Evolutionary conservation across 2,888 invertebrate species (phyloP).

Genomic region (Apoda limacodes): DNA sequence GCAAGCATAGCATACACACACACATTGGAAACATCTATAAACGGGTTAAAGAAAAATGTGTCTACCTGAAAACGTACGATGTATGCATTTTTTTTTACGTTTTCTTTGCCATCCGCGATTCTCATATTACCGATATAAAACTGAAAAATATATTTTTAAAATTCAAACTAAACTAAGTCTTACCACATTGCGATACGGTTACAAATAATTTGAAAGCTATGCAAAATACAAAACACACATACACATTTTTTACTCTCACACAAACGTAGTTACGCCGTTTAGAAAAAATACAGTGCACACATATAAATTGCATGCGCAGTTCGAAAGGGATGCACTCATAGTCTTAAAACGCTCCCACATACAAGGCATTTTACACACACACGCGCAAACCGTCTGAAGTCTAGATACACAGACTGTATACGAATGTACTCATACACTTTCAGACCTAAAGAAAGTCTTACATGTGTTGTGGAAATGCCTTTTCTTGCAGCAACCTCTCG

Average conservation of each 20-base stretch:
- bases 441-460: slow-evolving; percentile 63
- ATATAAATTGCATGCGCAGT: slow-evolving; percentile 67
- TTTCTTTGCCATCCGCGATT: slow-evolving; percentile 69
- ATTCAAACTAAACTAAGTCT: slow-evolving; percentile 28
- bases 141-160: slow-evolving; percentile 63
- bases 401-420: slow-evolving; percentile 38
- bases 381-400: slow-evolving; percentile 32
- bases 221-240: slow-evolving; percentile 55
- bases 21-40: slow-evolving; percentile 47
- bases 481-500: slow-evolving; percentile 69
- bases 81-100: slow-evolving; percentile 63
- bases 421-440: slow-evolving; percentile 31
- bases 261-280: slow-evolving; percentile 49
- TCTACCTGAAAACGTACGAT: slow-evolving; percentile 70
- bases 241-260: slow-evolving; percentile 40
- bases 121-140: slow-evolving; percentile 70
- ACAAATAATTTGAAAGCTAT: slow-evolving; percentile 22
- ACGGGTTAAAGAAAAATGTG: slow-evolving; percentile 71
- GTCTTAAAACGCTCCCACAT: slow-evolving; percentile 64
- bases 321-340: slow-evolving; percentile 70
- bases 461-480: slow-evolving; percentile 67
- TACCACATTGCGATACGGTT: slow-evolving; percentile 21
- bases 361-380: slow-evolving; percentile 10
- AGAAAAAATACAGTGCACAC: slow-evolving; percentile 67
- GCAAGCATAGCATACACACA: slow-evolving; percentile 48